Base-by-base conservation (phyloP, 92 coral and sea anemone species). In the Parazoanthus atlanticus region DNA sequence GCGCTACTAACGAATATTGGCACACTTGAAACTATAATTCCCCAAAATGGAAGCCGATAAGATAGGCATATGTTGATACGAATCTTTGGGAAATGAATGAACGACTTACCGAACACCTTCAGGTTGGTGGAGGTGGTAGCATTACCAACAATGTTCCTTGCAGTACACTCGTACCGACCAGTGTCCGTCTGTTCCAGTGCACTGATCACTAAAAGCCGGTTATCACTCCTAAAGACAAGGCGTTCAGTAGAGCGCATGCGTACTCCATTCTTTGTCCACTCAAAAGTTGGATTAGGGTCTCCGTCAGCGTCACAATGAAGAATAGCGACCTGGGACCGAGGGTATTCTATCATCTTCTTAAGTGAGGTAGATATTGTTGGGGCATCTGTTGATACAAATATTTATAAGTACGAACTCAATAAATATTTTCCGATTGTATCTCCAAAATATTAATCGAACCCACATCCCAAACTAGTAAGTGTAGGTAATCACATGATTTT, bases 131-230 rank as follows among this genome's bases (percentile, higher is more conserved):
- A 32, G 8, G 46, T 74, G 28, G 78, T 74, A 17, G 78, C 78
- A 36, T 73, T 73, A 32, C n/a, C 78, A 73, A 73, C 78, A 36
- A 73, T 73, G 25, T 73, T 73, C 78, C 3, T 73, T 6, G 78
- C 78, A 0, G 43, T 73, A 32, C 78, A 73, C 78, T 73, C 43
- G 43, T 73, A 73, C 25, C 33, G 78, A 2, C 78, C 78, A 73
- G 78, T 32, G 43, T 73, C 78, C 25, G n/a, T 29, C 78, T 73
- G 78, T 36, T 73, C 43, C 78, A 32, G 15, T 73, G 8, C 25
- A 16, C 13, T 13, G 40, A 74, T 74, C 25, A 74, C 78, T 74
- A 74, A 32, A 0, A 32, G 9, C 78, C 41, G 21, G 78, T 32
- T 32, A 36, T 21, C 40, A 21, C 43, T 36, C 8, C 10, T 74